Evolutionary conservation across 1,140 invertebrate genomes (phyloP), one percentile per base, ranked within the genome.

Genomic region (Chironomus striatipennis): DNA sequence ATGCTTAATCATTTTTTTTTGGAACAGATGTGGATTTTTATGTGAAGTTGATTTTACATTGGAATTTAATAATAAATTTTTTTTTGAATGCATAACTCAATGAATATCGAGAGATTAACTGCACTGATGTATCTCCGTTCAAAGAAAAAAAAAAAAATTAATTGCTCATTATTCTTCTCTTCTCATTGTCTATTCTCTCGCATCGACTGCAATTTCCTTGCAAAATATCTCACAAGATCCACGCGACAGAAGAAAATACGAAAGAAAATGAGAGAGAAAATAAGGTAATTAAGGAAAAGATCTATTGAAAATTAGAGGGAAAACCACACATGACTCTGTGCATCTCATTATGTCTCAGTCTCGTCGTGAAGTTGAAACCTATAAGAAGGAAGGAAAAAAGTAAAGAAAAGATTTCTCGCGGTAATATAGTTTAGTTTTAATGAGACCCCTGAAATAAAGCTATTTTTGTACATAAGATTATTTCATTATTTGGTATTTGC

Each of bases 321-420:
- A 57, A 57, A n/a, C 47, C 47, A 15, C 47, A 57, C 12, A 57
- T 2, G 2, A 47, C 15, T 57, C 12, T n/a, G n/a, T 57, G 47
- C 47, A 57, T 57, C 47, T 57, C 47, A 57, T 57, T 57, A 57
- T 57, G 47, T 57, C 47, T 70, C 65, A 70, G 65, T 70, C 65
- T 70, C 65, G 20, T 70, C 20, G 65, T 17, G 18, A 21, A 70
- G 20, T 70, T 70, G 9, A 12, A 21, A 70, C 17, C 6, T 70
- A 10, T 18, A 70, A 18, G 65, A 70, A 70, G 65, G 18, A 21
- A 70, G 18, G 20, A 70, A 18, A 67, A 21, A 8, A n/a, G 10
- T 10, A n/a, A n/a, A n/a, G 47, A 12, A 57, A 57, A 18, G 9
- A 70, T 70, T 20, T 70, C 65, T 18, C 65, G 6, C 17, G 65